Evolutionary conservation across 2,797 vertebrate species (phyloP).

Genomic region (Sarcoramphus papa): DNA sequence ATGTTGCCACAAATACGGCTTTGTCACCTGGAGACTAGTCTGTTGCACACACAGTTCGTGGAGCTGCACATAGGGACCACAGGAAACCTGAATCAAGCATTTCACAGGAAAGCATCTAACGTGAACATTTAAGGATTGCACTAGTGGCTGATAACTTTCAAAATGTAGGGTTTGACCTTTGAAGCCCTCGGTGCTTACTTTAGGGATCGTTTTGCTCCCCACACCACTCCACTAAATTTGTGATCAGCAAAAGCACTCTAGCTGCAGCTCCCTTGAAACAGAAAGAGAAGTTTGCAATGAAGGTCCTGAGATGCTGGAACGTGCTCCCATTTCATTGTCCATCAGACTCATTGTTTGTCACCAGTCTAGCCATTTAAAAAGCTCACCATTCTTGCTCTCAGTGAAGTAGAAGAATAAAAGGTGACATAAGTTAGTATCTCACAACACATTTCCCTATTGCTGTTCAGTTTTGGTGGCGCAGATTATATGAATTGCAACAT

Average conservation of each 20-base stretch:
- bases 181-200: constrained; percentile 4
- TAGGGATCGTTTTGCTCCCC: background rate
- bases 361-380: background rate
- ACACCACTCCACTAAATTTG: background rate
- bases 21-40: background rate
- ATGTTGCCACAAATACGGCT: background rate
- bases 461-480: background rate
- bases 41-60: background rate
- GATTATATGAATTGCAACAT: background rate
- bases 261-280: background rate
- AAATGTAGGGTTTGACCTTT: background rate
- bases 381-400: background rate
- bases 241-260: constrained; percentile 21
- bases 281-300: background rate
- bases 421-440: background rate
- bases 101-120: background rate
- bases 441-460: background rate
- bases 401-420: background rate
- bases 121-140: background rate
- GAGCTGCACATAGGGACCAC: background rate
- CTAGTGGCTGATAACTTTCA: background rate
- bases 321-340: background rate
- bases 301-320: background rate
- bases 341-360: background rate
- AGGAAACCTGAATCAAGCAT: background rate